Evolutionary conservation across 2,888 invertebrate species (phyloP).

Genomic region (Epistrophe eligans): DNA sequence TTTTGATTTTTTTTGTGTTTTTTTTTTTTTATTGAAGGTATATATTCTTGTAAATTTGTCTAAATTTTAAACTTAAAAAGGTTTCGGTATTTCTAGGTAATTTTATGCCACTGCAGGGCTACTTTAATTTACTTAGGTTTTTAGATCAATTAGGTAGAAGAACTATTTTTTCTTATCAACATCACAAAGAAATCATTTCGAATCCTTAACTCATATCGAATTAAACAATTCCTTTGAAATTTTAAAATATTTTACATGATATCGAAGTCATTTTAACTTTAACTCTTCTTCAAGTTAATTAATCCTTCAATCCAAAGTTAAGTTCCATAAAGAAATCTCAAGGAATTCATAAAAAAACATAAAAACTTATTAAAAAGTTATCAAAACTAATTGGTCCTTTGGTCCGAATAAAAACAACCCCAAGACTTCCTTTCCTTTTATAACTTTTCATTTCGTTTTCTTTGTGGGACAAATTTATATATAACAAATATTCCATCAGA

Average conservation of each 20-base stretch:
- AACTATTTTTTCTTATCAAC: too few species aligned
- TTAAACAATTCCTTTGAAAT: not conserved
- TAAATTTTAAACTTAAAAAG: too few species aligned
- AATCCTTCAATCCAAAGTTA: not conserved
- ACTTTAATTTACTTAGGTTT: too few species aligned
- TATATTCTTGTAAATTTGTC: too few species aligned
- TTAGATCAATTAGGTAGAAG: too few species aligned
- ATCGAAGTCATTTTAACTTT: not conserved
- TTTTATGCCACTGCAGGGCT: too few species aligned
- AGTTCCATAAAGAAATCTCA: constrained; percentile 6
- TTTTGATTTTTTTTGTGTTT: too few species aligned
- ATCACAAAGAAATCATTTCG: not conserved
- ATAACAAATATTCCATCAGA: constrained; percentile 8
- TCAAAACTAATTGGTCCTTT: constrained; percentile 54
- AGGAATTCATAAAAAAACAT: constrained; percentile 26
- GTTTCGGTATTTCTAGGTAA: too few species aligned
- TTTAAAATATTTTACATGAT: not conserved
- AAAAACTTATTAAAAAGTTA: constrained; percentile 46
- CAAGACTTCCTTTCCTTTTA: constrained; percentile 1
- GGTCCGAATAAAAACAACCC: constrained; percentile 38
- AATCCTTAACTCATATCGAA: not conserved
- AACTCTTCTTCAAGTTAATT: not conserved
- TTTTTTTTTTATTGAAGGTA: too few species aligned
- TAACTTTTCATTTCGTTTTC: constrained; percentile 1
- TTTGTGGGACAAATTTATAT: not conserved